phyloP scores from a whole-genome alignment of 2,888 invertebrate species.

The Amphipoea lucens region DNA sequence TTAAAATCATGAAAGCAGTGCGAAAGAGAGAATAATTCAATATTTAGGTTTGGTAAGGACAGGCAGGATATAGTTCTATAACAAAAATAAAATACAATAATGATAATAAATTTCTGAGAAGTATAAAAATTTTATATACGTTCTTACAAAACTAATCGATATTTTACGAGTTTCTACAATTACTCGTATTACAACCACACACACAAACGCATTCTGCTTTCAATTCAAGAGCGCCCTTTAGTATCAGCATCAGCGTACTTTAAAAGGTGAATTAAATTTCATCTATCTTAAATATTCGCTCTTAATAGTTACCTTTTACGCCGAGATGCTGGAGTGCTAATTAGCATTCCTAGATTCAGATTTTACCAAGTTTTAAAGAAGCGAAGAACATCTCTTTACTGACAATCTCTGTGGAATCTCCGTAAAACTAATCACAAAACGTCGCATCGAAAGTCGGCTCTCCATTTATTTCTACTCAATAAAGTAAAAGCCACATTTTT shows the following conservation, averaged over 20 bases:
- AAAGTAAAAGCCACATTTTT: constrained; percentile 2
- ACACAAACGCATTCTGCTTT: not conserved
- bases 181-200: not conserved
- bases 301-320: not conserved
- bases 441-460: not conserved
- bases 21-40: too few relatives aligned
- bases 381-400: not conserved
- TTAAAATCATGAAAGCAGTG: constrained; percentile 34
- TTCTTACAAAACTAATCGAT: not conserved
- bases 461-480: not conserved
- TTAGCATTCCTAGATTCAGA: constrained; percentile 24
- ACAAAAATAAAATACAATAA: too few relatives aligned
- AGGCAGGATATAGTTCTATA: too few relatives aligned
- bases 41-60: not conserved
- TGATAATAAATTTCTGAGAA: too few relatives aligned
- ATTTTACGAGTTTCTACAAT: not conserved
- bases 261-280: constrained; percentile 6
- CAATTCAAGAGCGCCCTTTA: not conserved
- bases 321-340: constrained; percentile 7
- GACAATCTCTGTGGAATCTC: not conserved
- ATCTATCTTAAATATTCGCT: not conserved
- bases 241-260: not conserved
- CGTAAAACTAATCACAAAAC: not conserved
- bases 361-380: constrained; percentile 6
- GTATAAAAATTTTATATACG: too few relatives aligned